Evolutionary conservation across 2,888 invertebrate species (phyloP).

Genomic region (Eupeodes luniger): DNA sequence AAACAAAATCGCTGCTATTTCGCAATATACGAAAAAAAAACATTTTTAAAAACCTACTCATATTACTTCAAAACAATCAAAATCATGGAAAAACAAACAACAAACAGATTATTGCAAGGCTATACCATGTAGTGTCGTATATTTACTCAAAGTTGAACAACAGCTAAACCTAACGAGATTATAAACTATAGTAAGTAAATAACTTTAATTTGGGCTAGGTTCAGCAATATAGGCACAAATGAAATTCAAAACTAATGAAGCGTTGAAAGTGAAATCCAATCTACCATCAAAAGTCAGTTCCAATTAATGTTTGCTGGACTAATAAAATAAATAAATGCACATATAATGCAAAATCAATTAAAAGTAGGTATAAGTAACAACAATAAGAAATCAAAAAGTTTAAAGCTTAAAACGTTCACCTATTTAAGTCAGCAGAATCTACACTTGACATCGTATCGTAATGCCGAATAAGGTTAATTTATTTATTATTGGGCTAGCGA

Average conservation of each 20-base stretch:
- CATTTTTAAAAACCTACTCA: not conserved
- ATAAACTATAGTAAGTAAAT: slow-evolving; percentile 8
- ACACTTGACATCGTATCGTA: slow-evolving; percentile 53
- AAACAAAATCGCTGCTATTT: slow-evolving; percentile 13
- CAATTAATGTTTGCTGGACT: not conserved
- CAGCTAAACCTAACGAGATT: slow-evolving; percentile 43
- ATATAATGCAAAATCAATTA: not conserved
- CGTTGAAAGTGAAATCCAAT: slow-evolving; percentile 61
- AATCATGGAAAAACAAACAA: slow-evolving; percentile 8
- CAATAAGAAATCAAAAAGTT: not conserved
- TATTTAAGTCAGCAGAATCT: slow-evolving; percentile 62
- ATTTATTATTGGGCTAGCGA: slow-evolving; percentile 62
- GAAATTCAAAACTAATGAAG: slow-evolving; percentile 53
- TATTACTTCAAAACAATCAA: slow-evolving; percentile 1
- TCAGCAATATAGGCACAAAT: slow-evolving; percentile 15
- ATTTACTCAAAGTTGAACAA: not conserved
- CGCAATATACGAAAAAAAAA: not conserved
- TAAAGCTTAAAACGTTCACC: slow-evolving; percentile 47
- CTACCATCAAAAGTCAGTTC: slow-evolving; percentile 23
- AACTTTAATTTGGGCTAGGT: slow-evolving; percentile 39
- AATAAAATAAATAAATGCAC: not conserved
- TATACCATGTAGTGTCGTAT: not conserved
- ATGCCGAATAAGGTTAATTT: slow-evolving; percentile 70
- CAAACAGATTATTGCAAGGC: slow-evolving; percentile 12
- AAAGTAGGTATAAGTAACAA: slow-evolving; percentile 38